Conservation (phyloP, 2,797 vertebrate genomes). For the Smutsia temminckii region DNA sequence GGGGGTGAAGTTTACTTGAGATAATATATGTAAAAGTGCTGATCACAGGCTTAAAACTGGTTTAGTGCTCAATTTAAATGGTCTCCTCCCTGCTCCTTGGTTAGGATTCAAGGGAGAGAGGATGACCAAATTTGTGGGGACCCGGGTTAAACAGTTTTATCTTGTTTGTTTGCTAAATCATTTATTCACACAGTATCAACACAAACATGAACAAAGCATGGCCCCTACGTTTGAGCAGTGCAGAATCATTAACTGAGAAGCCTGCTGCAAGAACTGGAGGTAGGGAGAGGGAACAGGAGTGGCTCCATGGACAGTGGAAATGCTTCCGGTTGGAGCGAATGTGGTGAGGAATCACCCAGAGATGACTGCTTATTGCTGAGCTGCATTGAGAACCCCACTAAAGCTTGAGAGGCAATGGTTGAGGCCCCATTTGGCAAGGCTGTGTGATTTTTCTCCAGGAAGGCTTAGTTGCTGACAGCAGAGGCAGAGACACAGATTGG, state of each 20-base stretch:
- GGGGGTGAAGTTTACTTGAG: neutral
- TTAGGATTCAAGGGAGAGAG: neutral
- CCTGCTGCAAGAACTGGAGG: neutral
- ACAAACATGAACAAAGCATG: neutral
- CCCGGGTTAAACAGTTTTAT: neutral
- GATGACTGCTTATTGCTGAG: neutral
- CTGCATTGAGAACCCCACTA: neutral
- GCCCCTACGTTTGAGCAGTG: neutral
- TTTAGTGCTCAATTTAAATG: neutral
- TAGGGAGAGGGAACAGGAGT: neutral
- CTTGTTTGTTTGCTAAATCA: neutral
- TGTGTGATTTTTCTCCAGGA: neutral
- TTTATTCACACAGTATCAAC: neutral
- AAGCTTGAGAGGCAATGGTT: neutral
- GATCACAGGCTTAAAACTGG: slow-evolving; percentile 1
- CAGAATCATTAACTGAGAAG: neutral
- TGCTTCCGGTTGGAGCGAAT: neutral
- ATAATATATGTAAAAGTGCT: neutral
- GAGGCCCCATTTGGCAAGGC: neutral
- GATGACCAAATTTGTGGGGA: neutral
- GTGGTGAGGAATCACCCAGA: neutral
- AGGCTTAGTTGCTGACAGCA: neutral
- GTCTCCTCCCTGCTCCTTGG: neutral
- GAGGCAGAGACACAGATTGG: neutral
- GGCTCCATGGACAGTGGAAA: neutral